A percentile compares a stretch with the other conserved stretches of the same genome.
Evolutionary conservation across 2,888 invertebrate genomes (phyloP).

Genomic region (Heliconius erato): DNA sequence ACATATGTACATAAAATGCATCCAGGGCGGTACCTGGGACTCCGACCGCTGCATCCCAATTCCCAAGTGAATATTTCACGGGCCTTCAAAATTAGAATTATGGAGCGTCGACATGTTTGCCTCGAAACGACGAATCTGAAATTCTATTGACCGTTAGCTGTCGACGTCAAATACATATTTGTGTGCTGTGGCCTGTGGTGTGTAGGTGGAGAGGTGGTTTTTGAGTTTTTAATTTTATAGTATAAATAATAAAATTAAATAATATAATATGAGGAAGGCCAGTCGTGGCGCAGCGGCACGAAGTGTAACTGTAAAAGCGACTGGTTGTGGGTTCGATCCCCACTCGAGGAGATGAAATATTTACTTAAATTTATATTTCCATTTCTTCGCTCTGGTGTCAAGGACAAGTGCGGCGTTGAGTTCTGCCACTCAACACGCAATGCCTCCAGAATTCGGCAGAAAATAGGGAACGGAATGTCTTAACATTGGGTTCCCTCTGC

Average conservation of each 20-base stretch:
- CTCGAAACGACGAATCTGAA: conserved; percentile 68
- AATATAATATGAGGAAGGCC: too few species aligned
- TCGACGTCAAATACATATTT: conserved; percentile 38
- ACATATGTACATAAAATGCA: conserved; percentile 47
- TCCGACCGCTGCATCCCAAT: conserved; percentile 43
- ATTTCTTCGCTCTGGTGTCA: too few species aligned
- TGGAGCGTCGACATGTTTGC: conserved; percentile 64
- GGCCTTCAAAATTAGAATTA: conserved; percentile 65
- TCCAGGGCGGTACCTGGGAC: conserved; percentile 46
- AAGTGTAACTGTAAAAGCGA: too few species aligned
- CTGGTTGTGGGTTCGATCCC: too few species aligned
- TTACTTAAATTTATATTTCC: too few species aligned
- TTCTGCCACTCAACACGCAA: too few species aligned
- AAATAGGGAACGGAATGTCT: too few species aligned
- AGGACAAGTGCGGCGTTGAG: too few species aligned
- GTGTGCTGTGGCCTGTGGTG: neutral
- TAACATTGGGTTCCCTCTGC: too few species aligned
- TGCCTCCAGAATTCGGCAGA: too few species aligned
- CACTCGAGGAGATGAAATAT: too few species aligned
- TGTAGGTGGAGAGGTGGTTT: conserved; percentile 4
- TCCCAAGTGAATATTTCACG: conserved; percentile 62
- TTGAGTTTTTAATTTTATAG: neutral
- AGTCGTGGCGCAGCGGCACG: too few species aligned
- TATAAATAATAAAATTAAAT: neutral
- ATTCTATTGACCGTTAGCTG: conserved; percentile 70